phyloP scores from a whole-genome alignment of 2,113 vertebrate species.

The Tringa solitaria region DNA sequence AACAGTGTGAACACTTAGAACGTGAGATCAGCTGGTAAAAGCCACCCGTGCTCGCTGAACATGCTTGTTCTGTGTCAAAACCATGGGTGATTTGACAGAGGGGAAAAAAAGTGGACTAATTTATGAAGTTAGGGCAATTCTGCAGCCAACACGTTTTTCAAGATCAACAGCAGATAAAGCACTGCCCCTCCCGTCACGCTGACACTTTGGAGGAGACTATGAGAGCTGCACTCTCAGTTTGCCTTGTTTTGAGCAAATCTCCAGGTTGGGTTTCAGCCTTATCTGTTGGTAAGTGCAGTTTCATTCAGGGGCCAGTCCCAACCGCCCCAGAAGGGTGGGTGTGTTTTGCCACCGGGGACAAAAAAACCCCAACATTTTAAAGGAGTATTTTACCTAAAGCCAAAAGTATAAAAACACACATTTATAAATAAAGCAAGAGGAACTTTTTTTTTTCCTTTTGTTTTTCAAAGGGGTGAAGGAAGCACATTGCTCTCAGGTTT shows the following conservation, averaged over 20 bases:
- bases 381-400: conserved; percentile 29
- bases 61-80: not conserved
- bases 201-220: not conserved
- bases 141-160: not conserved
- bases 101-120: not conserved
- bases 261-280: not conserved
- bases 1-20: not conserved
- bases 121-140: not conserved
- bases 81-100: accelerated
- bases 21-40: not conserved
- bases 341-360: not conserved
- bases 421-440: conserved; percentile 61
- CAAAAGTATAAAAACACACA: conserved; percentile 58
- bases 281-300: not conserved
- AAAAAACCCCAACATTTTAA: not conserved
- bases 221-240: not conserved
- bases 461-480: not conserved
- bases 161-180: not conserved
- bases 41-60: not conserved
- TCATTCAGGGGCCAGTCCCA: not conserved
- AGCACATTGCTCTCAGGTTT: not conserved
- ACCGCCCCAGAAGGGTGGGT: accelerated
- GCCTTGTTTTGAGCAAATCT: not conserved
- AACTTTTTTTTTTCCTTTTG: not conserved
- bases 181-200: not conserved